Evolutionary conservation across 2,797 vertebrate genomes (phyloP).

Genomic region (Coccyzus lansbergi): DNA sequence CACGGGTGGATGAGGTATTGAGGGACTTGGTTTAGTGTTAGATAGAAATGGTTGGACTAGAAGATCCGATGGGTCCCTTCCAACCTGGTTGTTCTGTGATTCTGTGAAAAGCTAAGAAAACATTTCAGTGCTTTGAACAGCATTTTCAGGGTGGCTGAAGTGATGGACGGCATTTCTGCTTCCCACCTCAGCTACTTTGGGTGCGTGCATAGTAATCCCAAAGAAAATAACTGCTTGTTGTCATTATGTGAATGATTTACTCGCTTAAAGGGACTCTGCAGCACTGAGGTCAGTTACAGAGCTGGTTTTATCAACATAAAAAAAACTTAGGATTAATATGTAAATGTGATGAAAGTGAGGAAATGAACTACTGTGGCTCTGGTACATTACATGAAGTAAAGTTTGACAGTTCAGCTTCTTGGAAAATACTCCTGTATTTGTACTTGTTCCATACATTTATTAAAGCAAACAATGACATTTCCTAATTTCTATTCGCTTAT

Average conservation of each 20-base stretch:
- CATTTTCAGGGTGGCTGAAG: not conserved
- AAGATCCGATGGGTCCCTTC: no score
- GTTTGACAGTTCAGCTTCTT: not conserved
- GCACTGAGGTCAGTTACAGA: not conserved
- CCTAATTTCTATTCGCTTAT: not conserved
- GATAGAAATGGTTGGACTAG: no score
- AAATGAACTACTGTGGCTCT: not conserved
- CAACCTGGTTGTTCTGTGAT: no score
- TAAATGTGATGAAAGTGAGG: not conserved
- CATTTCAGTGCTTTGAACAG: not conserved
- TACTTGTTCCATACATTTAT: not conserved
- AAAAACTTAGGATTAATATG: not conserved
- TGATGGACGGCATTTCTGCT: not conserved
- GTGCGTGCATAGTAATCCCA: not conserved
- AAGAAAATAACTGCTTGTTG: not conserved
- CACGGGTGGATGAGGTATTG: no score
- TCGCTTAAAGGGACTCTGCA: not conserved
- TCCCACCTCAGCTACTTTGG: not conserved
- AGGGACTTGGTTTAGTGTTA: no score
- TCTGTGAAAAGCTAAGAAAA: not conserved
- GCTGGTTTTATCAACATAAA: not conserved
- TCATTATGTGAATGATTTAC: not conserved
- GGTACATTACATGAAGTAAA: not conserved
- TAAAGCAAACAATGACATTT: not conserved
- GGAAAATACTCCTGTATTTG: not conserved